These are phyloP conservation scores for Peucedramus taeniatus DNA, from an alignment of 2,113 vertebrate species.

Conservation along the genomic window DNA sequence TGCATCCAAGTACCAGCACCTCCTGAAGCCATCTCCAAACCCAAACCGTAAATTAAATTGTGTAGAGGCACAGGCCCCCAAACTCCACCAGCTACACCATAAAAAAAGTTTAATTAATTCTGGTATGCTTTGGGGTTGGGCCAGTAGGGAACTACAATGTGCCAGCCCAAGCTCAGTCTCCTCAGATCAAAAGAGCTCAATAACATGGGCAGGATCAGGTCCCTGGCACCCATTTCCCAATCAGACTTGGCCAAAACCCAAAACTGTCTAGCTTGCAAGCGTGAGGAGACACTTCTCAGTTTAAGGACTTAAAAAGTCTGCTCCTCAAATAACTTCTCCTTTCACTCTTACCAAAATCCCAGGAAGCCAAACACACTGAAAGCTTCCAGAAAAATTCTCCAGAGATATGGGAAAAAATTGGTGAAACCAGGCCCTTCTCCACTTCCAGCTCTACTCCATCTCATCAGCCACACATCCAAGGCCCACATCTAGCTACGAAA, in stretches of 20 bases:
- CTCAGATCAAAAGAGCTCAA: neutral
- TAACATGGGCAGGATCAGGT: neutral
- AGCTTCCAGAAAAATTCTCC: neutral
- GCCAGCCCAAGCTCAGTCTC: neutral
- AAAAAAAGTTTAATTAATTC: neutral
- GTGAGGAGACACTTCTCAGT: neutral
- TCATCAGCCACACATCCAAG: neutral
- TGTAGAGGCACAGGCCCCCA: neutral
- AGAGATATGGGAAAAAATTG: neutral
- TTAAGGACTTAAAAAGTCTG: neutral
- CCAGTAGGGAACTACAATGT: neutral
- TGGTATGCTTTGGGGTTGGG: neutral
- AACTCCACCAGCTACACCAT: neutral
- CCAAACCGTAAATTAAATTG: neutral
- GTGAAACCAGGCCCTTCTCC: neutral
- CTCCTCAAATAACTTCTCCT: neutral
- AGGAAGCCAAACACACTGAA: neutral
- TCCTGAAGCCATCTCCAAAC: neutral
- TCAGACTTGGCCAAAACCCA: neutral
- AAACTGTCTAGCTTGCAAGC: neutral
- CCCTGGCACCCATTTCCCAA: neutral
- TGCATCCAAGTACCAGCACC: neutral
- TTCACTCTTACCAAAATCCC: neutral
- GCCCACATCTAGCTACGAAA: neutral
- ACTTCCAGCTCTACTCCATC: neutral